A percentile compares a stretch with the other conserved stretches of the same genome.
Conservation (phyloP, 2,113 vertebrate genomes). For the Seriola dumerili region DNA sequence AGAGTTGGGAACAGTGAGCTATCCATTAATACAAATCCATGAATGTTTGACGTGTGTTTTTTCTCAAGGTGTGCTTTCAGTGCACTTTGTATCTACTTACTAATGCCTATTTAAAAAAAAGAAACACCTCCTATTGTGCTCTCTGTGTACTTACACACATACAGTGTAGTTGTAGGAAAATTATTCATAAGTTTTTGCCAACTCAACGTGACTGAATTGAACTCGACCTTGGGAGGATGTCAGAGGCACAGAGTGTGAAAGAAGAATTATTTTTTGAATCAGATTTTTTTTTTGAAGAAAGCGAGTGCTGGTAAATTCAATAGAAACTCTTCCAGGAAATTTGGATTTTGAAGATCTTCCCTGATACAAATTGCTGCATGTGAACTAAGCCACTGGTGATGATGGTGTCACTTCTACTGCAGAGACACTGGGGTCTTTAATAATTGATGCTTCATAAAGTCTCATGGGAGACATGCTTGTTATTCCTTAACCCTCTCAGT, state of each 20-base stretch:
- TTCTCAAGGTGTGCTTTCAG: slow-evolving; percentile 45
- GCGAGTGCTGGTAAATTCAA: slow-evolving; percentile 17
- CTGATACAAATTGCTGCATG: slow-evolving; percentile 23
- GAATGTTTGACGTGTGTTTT: slow-evolving; percentile 60
- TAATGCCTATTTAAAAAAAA: not conserved
- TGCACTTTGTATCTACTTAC: slow-evolving; percentile 48
- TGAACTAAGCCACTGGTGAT: slow-evolving; percentile 9
- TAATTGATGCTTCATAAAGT: slow-evolving; percentile 66
- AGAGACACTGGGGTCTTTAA: slow-evolving; percentile 49
- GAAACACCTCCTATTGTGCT: not conserved
- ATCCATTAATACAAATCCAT: slow-evolving; percentile 42
- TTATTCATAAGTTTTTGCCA: not conserved
- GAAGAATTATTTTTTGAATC: not conserved
- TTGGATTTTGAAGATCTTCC: slow-evolving; percentile 18
- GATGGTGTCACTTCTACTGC: slow-evolving; percentile 30
- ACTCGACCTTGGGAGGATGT: not conserved
- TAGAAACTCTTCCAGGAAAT: not conserved
- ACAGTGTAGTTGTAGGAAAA: not conserved
- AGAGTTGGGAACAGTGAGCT: slow-evolving; percentile 26
- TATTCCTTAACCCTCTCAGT: slow-evolving; percentile 57
- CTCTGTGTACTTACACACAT: not conserved
- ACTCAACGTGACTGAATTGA: not conserved
- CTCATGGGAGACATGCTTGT: slow-evolving; percentile 60
- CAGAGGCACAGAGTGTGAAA: not conserved
- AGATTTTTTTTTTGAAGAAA: slow-evolving; percentile 17